A percentile compares a stretch with the other conserved stretches of the same genome.
Evolutionary conservation across 1,140 invertebrate genomes (phyloP).

Genomic region (Ips nitidus): DNA sequence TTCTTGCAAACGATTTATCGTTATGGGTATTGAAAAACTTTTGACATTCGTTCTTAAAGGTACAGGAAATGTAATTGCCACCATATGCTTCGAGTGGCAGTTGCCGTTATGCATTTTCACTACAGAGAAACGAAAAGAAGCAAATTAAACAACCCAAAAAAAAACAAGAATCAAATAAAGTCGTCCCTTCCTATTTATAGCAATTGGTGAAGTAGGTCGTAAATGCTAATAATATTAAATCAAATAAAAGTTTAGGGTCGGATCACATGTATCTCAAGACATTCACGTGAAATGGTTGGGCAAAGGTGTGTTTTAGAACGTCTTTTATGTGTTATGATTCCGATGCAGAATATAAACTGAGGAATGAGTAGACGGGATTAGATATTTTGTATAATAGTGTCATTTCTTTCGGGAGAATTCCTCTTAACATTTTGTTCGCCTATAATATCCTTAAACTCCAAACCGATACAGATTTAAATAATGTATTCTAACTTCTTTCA

Average conservation of each 20-base stretch:
- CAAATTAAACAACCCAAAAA: too few relatives aligned
- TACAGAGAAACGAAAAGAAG: too few relatives aligned
- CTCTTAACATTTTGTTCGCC: too few relatives aligned
- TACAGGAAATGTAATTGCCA: too few relatives aligned
- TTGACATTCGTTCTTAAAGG: background rate
- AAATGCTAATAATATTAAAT: slow-evolving; percentile 31
- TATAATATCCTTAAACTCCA: too few relatives aligned
- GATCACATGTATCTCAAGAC: slow-evolving; percentile 26
- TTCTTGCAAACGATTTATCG: slow-evolving; percentile 18
- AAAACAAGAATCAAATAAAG: too few relatives aligned
- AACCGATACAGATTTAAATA: too few relatives aligned
- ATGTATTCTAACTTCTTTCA: too few relatives aligned
- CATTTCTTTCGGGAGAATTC: background rate
- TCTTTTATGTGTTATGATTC: slow-evolving; percentile 27
- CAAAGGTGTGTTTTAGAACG: slow-evolving; percentile 31
- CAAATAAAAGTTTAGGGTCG: slow-evolving; percentile 32
- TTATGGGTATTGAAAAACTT: slow-evolving; percentile 6
- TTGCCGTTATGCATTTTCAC: too few relatives aligned
- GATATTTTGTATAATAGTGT: slow-evolving; percentile 14
- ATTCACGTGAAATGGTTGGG: slow-evolving; percentile 25
- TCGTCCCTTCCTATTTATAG: slow-evolving; percentile 5
- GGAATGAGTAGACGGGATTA: slow-evolving; percentile 13
- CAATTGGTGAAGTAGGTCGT: slow-evolving; percentile 20
- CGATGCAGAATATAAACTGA: slow-evolving; percentile 13
- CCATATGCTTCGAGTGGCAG: too few relatives aligned